Evolutionary conservation across 2,797 vertebrate genomes (phyloP).

Genomic region (Morus bassanus): DNA sequence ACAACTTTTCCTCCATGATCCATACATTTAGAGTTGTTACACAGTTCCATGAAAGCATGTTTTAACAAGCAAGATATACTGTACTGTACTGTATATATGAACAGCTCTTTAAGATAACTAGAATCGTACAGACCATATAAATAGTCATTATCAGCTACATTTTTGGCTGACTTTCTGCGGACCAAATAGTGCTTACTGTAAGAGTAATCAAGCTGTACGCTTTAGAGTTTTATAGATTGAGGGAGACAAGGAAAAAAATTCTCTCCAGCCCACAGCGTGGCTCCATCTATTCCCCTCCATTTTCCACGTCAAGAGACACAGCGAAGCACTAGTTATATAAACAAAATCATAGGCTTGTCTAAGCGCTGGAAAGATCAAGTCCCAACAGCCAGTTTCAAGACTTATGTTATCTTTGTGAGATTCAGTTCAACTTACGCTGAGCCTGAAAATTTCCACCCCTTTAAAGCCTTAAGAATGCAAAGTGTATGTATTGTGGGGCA

Average conservation of each 20-base stretch:
- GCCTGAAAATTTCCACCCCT: not conserved
- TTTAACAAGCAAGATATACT: slow-evolving; percentile 67
- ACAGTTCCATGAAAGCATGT: slow-evolving; percentile 54
- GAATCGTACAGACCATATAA: slow-evolving; percentile 55
- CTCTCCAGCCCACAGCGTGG: not conserved
- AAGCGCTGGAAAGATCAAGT: not conserved
- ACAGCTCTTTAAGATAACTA: slow-evolving; percentile 69
- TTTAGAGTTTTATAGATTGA: slow-evolving; percentile 55
- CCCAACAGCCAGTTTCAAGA: not conserved
- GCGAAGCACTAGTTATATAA: slow-evolving; percentile 10
- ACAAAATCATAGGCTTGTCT: slow-evolving; percentile 4
- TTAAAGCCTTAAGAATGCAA: not conserved
- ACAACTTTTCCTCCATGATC: slow-evolving; percentile 37
- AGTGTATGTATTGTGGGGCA: not conserved
- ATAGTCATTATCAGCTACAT: slow-evolving; percentile 66
- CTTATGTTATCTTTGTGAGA: not conserved
- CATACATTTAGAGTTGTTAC: slow-evolving; percentile 48
- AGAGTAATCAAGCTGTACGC: slow-evolving; percentile 47
- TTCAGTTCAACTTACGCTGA: not conserved
- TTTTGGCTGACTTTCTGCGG: slow-evolving; percentile 48
- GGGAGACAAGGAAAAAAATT: slow-evolving; percentile 12
- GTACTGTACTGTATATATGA: slow-evolving; percentile 64
- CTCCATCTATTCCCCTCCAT: slow-evolving; percentile 19
- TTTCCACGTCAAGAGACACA: not conserved
- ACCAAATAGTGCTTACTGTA: slow-evolving; percentile 47